Evolutionary conservation across 2,797 vertebrate species (phyloP).

Genomic region (Arctocebus calabarensis): DNA sequence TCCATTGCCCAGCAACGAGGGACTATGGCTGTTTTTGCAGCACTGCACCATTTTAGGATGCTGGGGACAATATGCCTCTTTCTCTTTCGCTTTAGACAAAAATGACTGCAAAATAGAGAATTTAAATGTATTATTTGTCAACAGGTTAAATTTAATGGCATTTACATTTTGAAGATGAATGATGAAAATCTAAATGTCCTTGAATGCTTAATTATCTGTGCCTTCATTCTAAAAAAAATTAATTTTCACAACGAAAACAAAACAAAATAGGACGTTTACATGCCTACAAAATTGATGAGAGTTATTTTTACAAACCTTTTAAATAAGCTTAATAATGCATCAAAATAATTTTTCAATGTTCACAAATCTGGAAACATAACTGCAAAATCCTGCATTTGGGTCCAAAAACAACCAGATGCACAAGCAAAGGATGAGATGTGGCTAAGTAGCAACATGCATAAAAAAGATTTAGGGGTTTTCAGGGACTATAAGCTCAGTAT

Average conservation of each 20-base stretch:
- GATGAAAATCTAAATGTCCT: slow-evolving; percentile 62
- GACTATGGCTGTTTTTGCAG: slow-evolving; percentile 74
- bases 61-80: slow-evolving; percentile 52
- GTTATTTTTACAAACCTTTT: slow-evolving; percentile 57
- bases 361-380: slow-evolving; percentile 39
- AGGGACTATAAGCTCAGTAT: background rate
- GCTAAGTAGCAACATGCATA: background rate
- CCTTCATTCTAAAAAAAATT: slow-evolving; percentile 57
- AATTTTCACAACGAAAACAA: slow-evolving; percentile 66
- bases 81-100: slow-evolving; percentile 23
- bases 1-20: slow-evolving; percentile 83
- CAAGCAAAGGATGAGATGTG: slow-evolving; percentile 55
- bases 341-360: slow-evolving; percentile 49
- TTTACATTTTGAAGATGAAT: slow-evolving; percentile 73
- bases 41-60: slow-evolving; percentile 73
- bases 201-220: slow-evolving; percentile 73
- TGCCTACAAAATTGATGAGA: slow-evolving; percentile 63
- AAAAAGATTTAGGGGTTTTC: slow-evolving; percentile 65
- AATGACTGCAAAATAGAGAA: slow-evolving; percentile 75
- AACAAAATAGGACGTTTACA: slow-evolving; percentile 62
- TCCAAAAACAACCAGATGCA: slow-evolving; percentile 32
- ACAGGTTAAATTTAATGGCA: slow-evolving; percentile 62
- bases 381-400: slow-evolving; percentile 31
- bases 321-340: slow-evolving; percentile 62
- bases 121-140: slow-evolving; percentile 75